Conservation (phyloP, 2,797 vertebrate species). For the Galagoides demidoff region DNA sequence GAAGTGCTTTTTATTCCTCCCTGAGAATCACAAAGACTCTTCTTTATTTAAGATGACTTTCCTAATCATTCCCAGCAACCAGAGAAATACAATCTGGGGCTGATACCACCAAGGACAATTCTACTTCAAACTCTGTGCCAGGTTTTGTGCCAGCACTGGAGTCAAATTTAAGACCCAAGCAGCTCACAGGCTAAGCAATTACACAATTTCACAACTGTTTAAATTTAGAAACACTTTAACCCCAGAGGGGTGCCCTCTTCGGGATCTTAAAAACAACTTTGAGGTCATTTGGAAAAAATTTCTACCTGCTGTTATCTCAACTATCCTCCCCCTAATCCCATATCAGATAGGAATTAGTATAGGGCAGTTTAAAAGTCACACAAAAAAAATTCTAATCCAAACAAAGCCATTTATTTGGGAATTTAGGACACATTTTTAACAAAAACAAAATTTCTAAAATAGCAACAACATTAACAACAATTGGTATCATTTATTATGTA, state of each 20-base stretch:
- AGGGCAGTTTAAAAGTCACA: background rate
- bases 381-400: background rate
- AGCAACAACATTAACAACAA: background rate
- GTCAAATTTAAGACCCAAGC: background rate
- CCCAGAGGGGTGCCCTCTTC: background rate
- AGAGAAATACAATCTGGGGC: background rate
- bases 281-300: slow-evolving; percentile 16
- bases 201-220: background rate
- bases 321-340: background rate
- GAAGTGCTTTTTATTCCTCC: background rate
- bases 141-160: background rate
- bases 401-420: background rate
- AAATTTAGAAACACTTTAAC: slow-evolving; percentile 38
- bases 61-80: background rate
- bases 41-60: background rate
- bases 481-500: background rate
- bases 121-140: background rate
- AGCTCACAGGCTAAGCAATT: background rate
- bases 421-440: background rate
- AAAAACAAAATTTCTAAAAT: slow-evolving; percentile 32
- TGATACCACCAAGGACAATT: background rate
- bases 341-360: background rate
- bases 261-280: slow-evolving; percentile 11
- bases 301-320: background rate
- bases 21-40: background rate